Base-by-base conservation (phyloP, 1,140 invertebrate genomes). In the Druon quercuslanigerum region DNA sequence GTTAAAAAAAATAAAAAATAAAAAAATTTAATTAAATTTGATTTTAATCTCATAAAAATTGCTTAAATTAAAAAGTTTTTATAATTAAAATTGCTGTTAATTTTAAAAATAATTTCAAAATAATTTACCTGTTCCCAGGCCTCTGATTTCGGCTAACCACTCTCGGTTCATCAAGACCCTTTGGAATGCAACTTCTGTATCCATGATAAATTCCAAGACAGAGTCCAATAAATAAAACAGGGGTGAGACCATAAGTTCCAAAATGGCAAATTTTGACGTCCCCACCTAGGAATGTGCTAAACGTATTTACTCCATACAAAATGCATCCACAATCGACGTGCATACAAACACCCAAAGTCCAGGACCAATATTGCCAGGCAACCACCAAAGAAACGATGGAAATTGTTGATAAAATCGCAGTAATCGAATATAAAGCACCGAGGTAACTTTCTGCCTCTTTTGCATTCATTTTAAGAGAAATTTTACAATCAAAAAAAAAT, bases 301-400 rank as follows among this genome's bases (percentile, higher is more conserved):
- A 93, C 5, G 93, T 93, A 70, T 91, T 93, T 1, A 91, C 87
- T n/a, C 93, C 92, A 82, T 94, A 94, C 0, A 96, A 89, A 81
- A 95, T 93, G 79, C 95, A 95, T 9, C 94, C 94, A 86, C 94
- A 95, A 74, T 94, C 92, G 52, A 93, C 88, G 4, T 91, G 88
- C 7, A 93, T 91, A 77, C 95, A 95, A 9, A 92, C 90, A 81
- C 95, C 92, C 11, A 95, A 88, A 0, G 94, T 94, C 71, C 92
- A 88, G 50, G 91, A 87, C 95, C 95, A 96, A 84, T 95, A 92
- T 33, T 93, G 91, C 92, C 94, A 95, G 3, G 92, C 91, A 7
- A 94, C 90, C 4, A 91, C 92, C n/a, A 93, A 85, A 17, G 92
- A 93, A 25, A 93, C 89, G 71, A 93, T 88, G 13, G 93, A 93